phyloP scores from a whole-genome alignment of 2,797 vertebrate species.

The Anniella stebbinsi region DNA sequence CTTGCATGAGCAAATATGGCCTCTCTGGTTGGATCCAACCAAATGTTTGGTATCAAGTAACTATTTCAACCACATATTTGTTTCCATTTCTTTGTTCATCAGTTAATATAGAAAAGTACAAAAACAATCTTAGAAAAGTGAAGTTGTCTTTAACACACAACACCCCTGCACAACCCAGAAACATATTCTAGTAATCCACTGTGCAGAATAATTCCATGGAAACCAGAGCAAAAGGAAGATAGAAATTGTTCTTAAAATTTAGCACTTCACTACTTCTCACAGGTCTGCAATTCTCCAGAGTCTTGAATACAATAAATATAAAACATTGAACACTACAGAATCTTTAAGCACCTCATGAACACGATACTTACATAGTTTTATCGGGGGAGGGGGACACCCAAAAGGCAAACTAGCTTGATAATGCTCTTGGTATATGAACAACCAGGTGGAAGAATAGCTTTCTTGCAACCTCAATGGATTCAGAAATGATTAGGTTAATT shows the following conservation, averaged over 20 bases:
- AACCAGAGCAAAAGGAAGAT: conserved; percentile 39
- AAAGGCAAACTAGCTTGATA: background rate
- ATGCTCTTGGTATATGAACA: conserved; percentile 52
- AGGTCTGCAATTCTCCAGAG: conserved; percentile 61
- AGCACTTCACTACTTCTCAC: conserved; percentile 46
- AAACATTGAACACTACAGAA: conserved; percentile 62
- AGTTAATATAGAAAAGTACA: conserved; percentile 3
- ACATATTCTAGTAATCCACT: conserved; percentile 37
- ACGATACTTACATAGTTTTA: conserved; percentile 53
- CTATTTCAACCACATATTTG: conserved; percentile 31
- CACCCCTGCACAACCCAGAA: conserved; percentile 46
- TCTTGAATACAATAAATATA: conserved; percentile 65
- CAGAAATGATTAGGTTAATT: conserved; percentile 61
- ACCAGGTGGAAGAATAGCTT: conserved; percentile 59
- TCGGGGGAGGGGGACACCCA: background rate
- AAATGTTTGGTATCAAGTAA: conserved; percentile 25
- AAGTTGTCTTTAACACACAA: conserved; percentile 37
- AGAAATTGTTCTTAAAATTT: conserved; percentile 65
- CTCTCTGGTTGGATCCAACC: conserved; percentile 2
- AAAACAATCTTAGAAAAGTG: conserved; percentile 32
- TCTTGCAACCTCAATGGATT: conserved; percentile 54
- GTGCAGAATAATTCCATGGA: conserved; percentile 46
- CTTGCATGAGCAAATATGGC: background rate
- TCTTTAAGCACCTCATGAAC: conserved; percentile 71
- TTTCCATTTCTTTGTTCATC: conserved; percentile 27